phyloP scores from a whole-genome alignment of 1,140 invertebrate genomes.

The Augochlora pura region DNA sequence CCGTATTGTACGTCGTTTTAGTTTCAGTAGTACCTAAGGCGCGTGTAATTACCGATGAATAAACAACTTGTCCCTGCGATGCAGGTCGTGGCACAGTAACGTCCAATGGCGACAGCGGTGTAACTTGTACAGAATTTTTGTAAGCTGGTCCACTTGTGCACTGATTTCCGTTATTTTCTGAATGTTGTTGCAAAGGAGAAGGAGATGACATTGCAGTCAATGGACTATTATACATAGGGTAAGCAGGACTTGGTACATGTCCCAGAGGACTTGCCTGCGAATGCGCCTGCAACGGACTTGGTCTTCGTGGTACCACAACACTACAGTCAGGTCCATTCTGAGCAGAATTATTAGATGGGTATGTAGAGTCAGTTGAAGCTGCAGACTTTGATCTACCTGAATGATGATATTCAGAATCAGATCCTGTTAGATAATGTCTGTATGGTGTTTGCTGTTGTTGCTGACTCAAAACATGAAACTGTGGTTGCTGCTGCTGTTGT shows the following conservation, averaged over 20 bases:
- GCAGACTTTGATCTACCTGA: constrained; percentile 82
- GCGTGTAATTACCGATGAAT: constrained; percentile 87
- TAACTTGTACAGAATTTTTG: constrained; percentile 78
- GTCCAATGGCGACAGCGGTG: constrained; percentile 86
- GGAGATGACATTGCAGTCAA: constrained; percentile 87
- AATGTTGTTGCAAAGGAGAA: constrained; percentile 82
- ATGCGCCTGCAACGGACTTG: constrained; percentile 85
- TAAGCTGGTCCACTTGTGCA: constrained; percentile 75
- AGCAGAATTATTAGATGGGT: constrained; percentile 82
- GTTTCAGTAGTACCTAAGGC: constrained; percentile 82
- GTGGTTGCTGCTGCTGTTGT: constrained; percentile 74
- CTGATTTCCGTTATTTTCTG: constrained; percentile 75
- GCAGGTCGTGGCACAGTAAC: constrained; percentile 84
- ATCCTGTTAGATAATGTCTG: constrained; percentile 82
- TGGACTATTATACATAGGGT: constrained; percentile 89
- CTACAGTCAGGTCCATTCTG: constrained; percentile 85
- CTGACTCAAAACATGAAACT: constrained; percentile 71
- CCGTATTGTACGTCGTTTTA: constrained; percentile 81
- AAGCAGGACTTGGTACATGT: constrained; percentile 87
- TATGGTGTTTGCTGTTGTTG: constrained; percentile 79
- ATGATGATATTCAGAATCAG: constrained; percentile 84
- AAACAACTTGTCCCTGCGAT: constrained; percentile 84
- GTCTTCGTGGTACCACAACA: constrained; percentile 83
- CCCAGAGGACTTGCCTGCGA: constrained; percentile 84
- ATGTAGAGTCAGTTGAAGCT: constrained; percentile 83